Evolutionary conservation across 2,888 invertebrate genomes (phyloP).

Genomic region (Phortica magna): DNA sequence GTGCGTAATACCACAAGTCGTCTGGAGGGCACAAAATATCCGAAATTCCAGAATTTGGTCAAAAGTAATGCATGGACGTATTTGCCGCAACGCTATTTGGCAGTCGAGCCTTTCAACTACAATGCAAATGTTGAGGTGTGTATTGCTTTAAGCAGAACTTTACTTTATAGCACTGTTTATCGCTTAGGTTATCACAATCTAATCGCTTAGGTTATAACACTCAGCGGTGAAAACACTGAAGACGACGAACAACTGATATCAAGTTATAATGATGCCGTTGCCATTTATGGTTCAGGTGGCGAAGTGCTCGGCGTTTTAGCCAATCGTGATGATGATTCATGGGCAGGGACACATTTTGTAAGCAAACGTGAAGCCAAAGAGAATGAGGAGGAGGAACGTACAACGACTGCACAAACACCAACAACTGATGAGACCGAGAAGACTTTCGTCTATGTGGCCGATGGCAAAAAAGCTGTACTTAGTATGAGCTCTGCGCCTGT

Average conservation of each 20-base stretch:
- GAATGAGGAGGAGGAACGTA: constrained; percentile 46
- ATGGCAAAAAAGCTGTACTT: constrained; percentile 80
- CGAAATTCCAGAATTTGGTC: constrained; percentile 80
- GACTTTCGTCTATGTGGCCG: constrained; percentile 80
- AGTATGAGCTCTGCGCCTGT: constrained; percentile 80
- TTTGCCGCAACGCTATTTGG: constrained; percentile 80
- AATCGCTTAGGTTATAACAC: constrained; percentile 78
- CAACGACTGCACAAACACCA: constrained; percentile 72
- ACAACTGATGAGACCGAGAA: constrained; percentile 75
- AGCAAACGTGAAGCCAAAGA: constrained; percentile 70
- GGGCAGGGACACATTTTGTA: constrained; percentile 60
- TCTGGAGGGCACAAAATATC: constrained; percentile 80
- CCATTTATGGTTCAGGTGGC: constrained; percentile 80
- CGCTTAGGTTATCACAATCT: not conserved
- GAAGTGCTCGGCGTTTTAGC: constrained; percentile 81
- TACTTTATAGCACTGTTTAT: not conserved
- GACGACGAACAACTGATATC: constrained; percentile 82
- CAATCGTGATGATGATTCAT: constrained; percentile 72
- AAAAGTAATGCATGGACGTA: constrained; percentile 79
- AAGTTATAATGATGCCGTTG: constrained; percentile 80
- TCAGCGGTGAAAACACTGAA: constrained; percentile 80
- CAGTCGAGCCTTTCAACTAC: constrained; percentile 81
- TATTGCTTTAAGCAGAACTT: constrained; percentile 26
- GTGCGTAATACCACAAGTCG: constrained; percentile 81
- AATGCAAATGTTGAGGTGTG: constrained; percentile 82